phyloP scores from a whole-genome alignment of 1,140 invertebrate species.

The Drosophila grimshawi region DNA sequence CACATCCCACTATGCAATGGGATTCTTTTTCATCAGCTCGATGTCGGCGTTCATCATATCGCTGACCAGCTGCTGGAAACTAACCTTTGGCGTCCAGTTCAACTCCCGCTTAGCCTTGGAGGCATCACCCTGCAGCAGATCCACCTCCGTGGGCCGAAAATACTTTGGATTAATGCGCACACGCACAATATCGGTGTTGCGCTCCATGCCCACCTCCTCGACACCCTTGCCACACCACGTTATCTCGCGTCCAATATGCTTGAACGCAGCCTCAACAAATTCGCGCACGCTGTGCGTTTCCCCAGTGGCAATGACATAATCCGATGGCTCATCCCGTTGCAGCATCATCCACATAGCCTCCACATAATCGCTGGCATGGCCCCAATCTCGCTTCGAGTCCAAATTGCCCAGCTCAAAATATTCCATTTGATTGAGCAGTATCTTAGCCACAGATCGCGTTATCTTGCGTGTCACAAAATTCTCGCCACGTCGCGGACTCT shows the following conservation, averaged over 20 bases:
- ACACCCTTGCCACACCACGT: slow-evolving; percentile 95
- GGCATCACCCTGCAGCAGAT: slow-evolving; percentile 95
- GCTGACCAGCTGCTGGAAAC: slow-evolving; percentile 94
- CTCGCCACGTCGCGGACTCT: slow-evolving; percentile 98
- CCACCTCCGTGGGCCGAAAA: slow-evolving; percentile 99
- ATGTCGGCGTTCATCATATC: slow-evolving; percentile 99
- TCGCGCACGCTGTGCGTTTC: slow-evolving; percentile 97
- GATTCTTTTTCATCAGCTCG: slow-evolving; percentile 95
- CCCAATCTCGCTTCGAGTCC: slow-evolving; percentile 99
- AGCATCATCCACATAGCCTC: slow-evolving; percentile 99
- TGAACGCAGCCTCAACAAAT: slow-evolving; percentile 97
- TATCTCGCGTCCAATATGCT: slow-evolving; percentile 89
- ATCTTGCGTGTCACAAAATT: slow-evolving; percentile 99
- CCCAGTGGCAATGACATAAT: slow-evolving; percentile 99
- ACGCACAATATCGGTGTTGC: slow-evolving; percentile 91
- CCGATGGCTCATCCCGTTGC: slow-evolving; percentile 96
- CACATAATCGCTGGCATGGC: slow-evolving; percentile 99
- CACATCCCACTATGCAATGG: slow-evolving; percentile 88
- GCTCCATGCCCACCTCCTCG: slow-evolving; percentile 95
- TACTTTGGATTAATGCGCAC: slow-evolving; percentile 97
- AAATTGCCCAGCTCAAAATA: slow-evolving; percentile 97
- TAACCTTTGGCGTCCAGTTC: slow-evolving; percentile 94
- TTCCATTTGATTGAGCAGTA: slow-evolving; percentile 94
- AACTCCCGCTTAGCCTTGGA: slow-evolving; percentile 94
- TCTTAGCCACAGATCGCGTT: slow-evolving; percentile 98